Evolutionary conservation across 2,888 invertebrate species (phyloP), one percentile per base, ranked within the genome.

Genomic region (Leucophora obtusa): DNA sequence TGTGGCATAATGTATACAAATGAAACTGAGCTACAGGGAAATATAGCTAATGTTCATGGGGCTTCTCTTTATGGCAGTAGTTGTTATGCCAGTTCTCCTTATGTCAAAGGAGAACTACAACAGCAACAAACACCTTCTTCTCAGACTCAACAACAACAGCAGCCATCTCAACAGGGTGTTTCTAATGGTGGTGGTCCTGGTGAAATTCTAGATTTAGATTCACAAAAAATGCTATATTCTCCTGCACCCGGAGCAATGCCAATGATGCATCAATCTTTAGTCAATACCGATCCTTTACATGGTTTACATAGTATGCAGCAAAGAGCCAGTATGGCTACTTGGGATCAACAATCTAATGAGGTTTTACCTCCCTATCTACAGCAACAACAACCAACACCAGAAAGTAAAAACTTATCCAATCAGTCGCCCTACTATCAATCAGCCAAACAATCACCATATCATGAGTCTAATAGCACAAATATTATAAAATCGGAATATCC

Each of bases 201-300:
- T 1, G 96, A 97, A 86, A 95, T 97, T 83, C 92, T 97, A 71
- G 97, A 97, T 88, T 91, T 97, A 80, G 97, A 97, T 88, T 96
- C 96, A 1, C 96, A 97, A 87, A 96, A 96, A 91, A 96, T 97
- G 83, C 96, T 97, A 1, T 91, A 90, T 82, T 87, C 89, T 8
- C 85, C 88, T 2, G n/a, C 54, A 11, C 11, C 43, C 10, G 66
- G 35, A 0, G 7, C 69, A 5, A 73, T 71, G 68, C n/a, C 43
- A 14, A 66, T 77, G 56, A 50, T 82, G 59, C 87, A 87, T 38
- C 85, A 85, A 77, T 85, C 86, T 18, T 56, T 85, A 76, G 83
- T 82, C 10, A 83, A 43, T 15, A 83, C 33, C 62, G 86, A 89
- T 85, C 87, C 90, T 1, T 83, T 90, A 76, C 89, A 90, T 71